phyloP scores from a whole-genome alignment of 2,113 vertebrate genomes.

The Pterophyllum scalare region DNA sequence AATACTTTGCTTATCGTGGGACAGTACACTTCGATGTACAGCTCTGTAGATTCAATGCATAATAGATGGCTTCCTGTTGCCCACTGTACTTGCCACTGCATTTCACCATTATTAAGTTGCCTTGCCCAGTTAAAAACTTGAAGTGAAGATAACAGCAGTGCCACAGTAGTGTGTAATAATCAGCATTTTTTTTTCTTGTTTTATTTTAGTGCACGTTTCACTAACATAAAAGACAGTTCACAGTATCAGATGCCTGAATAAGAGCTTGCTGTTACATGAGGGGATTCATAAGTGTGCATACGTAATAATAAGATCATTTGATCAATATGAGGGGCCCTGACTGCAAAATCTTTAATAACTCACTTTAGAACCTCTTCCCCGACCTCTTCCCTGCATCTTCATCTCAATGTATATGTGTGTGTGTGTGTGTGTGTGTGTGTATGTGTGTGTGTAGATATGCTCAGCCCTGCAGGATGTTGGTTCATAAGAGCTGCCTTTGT shows the following conservation, averaged over 20 bases:
- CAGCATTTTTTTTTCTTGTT: neutral
- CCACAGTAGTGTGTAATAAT: neutral
- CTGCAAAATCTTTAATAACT: neutral
- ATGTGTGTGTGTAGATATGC: neutral
- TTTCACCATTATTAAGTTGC: neutral
- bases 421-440: too few species aligned
- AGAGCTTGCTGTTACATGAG: neutral
- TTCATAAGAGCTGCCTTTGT: neutral
- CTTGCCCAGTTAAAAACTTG: neutral
- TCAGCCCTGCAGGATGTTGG: neutral
- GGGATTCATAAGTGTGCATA: neutral
- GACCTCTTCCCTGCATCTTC: neutral
- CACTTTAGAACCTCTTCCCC: neutral
- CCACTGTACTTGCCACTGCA: neutral
- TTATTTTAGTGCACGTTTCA: neutral
- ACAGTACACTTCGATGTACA: neutral
- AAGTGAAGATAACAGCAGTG: neutral
- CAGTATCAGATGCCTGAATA: neutral
- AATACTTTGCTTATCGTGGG: constrained; percentile 8
- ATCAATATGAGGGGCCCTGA: neutral
- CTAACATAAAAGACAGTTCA: neutral
- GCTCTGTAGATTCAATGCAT: neutral
- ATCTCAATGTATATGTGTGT: neutral
- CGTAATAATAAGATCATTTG: neutral
- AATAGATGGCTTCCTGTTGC: constrained; percentile 1